Evolutionary conservation across 2,113 vertebrate species (phyloP).

Genomic region (Mirounga angustirostris): DNA sequence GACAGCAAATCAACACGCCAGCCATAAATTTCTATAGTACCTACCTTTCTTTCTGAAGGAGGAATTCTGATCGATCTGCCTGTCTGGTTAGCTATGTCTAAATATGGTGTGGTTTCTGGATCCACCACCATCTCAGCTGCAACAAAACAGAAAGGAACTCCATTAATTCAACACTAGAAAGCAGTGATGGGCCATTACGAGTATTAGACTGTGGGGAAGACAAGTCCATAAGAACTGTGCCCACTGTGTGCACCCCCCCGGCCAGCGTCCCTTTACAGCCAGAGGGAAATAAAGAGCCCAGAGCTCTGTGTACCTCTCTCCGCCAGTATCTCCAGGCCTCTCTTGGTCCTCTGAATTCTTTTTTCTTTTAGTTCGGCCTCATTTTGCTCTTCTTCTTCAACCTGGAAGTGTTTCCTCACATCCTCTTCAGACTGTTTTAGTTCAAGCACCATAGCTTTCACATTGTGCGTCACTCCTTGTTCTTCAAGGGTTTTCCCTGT

Average conservation of each 20-base stretch:
- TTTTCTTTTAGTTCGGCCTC: conserved; percentile 87
- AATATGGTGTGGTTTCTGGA: conserved; percentile 89
- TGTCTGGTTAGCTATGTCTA: conserved; percentile 97
- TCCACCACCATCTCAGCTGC: conserved; percentile 92
- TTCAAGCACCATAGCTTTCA: conserved; percentile 94
- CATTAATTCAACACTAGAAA: background rate
- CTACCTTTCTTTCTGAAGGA: conserved; percentile 92
- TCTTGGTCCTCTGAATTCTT: conserved; percentile 92
- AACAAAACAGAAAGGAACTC: conserved; percentile 19
- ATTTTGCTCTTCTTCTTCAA: conserved; percentile 87
- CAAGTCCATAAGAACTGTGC: background rate
- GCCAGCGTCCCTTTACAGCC: too few species aligned
- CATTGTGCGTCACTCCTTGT: conserved; percentile 94
- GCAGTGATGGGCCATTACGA: background rate
- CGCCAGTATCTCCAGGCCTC: conserved; percentile 95
- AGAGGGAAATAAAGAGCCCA: accelerated
- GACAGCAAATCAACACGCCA: background rate
- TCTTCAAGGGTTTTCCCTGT: conserved; percentile 91
- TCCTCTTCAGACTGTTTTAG: conserved; percentile 92
- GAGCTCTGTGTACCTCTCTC: conserved; percentile 89
- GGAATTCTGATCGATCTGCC: conserved; percentile 95
- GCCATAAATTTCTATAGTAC: background rate
- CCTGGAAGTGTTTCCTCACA: conserved; percentile 84
- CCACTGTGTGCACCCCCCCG: accelerated
- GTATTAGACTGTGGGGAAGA: background rate